These are phyloP conservation scores for Dolichopus griseipennis DNA, from an alignment of 2,888 invertebrate genomes.

Conservation along the genomic window DNA sequence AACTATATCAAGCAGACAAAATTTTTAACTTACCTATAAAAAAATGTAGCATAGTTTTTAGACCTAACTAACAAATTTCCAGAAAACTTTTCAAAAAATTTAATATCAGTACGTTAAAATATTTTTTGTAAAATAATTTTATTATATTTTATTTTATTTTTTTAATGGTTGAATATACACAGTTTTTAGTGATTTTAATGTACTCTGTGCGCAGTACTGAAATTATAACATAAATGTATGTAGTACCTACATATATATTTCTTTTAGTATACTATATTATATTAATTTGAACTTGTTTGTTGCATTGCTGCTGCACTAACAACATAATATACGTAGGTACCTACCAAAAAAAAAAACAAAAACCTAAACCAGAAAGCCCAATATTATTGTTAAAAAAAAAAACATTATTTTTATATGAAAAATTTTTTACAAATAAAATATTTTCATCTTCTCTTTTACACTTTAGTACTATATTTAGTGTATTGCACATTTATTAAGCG, in stretches of 20 bases:
- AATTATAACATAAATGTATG: not conserved
- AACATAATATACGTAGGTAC: not conserved
- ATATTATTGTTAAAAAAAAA: not conserved
- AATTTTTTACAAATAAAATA: not conserved
- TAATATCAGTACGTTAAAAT: too few species aligned
- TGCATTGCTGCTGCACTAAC: not conserved
- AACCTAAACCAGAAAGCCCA: not conserved
- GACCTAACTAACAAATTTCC: too few species aligned
- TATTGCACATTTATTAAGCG: constrained; percentile 5
- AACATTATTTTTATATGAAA: too few species aligned
- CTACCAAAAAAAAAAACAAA: not conserved
- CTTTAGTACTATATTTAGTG: not conserved
- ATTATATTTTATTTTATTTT: too few species aligned
- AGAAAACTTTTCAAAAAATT: too few species aligned
- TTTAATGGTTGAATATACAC: too few species aligned
- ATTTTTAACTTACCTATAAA: too few species aligned
- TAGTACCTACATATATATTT: not conserved
- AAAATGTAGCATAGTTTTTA: too few species aligned
- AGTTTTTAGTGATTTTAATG: not conserved
- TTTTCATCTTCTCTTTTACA: not conserved
- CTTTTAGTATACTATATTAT: not conserved
- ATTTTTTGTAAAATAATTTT: too few species aligned
- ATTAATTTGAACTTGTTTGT: constrained; percentile 2
- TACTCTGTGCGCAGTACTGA: constrained; percentile 4
- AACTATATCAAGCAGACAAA: too few species aligned